phyloP scores from a whole-genome alignment of 2,113 vertebrate species.

The Todiramphus chloris region DNA sequence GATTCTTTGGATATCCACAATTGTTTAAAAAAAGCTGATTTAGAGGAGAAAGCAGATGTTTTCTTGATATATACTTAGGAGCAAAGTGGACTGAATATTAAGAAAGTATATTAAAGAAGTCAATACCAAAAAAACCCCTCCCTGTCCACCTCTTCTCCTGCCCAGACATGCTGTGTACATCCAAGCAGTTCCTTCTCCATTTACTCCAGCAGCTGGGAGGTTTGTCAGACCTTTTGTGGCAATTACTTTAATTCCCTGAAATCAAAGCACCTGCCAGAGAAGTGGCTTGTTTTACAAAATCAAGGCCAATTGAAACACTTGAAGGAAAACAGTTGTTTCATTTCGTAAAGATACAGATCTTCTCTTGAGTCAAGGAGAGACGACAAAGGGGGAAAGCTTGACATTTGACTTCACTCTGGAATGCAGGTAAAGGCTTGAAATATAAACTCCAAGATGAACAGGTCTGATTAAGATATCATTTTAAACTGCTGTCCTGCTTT shows the following conservation, averaged over 20 bases:
- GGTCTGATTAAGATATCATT: conserved; percentile 45
- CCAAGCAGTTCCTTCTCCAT: background rate
- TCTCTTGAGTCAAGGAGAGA: background rate
- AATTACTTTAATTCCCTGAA: conserved; percentile 46
- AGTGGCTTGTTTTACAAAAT: conserved; percentile 59
- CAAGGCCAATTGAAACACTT: conserved; percentile 45
- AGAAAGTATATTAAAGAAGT: background rate
- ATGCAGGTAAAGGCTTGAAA: conserved; percentile 60
- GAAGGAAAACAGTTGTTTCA: conserved; percentile 56
- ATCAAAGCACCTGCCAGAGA: conserved; percentile 47
- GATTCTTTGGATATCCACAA: background rate
- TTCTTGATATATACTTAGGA: background rate
- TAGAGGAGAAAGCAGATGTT: background rate
- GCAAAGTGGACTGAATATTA: background rate
- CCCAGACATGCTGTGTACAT: background rate
- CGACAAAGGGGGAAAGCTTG: conserved; percentile 39
- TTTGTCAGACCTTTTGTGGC: conserved; percentile 29
- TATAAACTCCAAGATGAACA: conserved; percentile 44
- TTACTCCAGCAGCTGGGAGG: background rate
- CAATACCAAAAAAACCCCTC: background rate
- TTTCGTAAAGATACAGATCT: conserved; percentile 65
- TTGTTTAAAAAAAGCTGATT: background rate
- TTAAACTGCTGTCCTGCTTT: conserved; percentile 31
- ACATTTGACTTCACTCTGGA: conserved; percentile 48
- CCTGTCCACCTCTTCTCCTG: background rate